A percentile compares a stretch with the other conserved stretches of the same genome.
Evolutionary conservation across 2,888 invertebrate genomes (phyloP).

Genomic region (Eupeodes latifasciatus): DNA sequence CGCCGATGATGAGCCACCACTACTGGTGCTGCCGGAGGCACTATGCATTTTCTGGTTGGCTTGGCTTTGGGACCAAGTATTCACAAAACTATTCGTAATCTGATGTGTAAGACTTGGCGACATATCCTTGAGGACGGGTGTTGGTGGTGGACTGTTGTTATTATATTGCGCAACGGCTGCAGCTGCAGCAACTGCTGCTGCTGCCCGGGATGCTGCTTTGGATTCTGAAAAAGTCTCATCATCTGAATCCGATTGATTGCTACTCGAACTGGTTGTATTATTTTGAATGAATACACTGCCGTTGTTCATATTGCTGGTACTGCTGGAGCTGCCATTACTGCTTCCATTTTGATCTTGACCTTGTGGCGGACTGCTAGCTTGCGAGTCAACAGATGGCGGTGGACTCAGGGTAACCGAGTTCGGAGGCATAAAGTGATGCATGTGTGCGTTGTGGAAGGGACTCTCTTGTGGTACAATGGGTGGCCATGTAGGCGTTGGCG

Average conservation of each 20-base stretch:
- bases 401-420: slow-evolving; percentile 96
- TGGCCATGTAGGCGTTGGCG: slow-evolving; percentile 92
- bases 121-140: slow-evolving; percentile 87
- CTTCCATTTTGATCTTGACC: slow-evolving; percentile 85
- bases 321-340: slow-evolving; percentile 57
- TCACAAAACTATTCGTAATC: slow-evolving; percentile 83
- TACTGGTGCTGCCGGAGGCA: slow-evolving; percentile 73
- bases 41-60: slow-evolving; percentile 79
- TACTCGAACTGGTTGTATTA: slow-evolving; percentile 87
- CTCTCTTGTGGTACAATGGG: slow-evolving; percentile 84
- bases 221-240: slow-evolving; percentile 87
- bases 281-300: slow-evolving; percentile 77
- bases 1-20: slow-evolving; percentile 82
- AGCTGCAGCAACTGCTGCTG: slow-evolving; percentile 78
- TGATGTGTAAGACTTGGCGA: slow-evolving; percentile 83
- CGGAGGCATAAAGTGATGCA: slow-evolving; percentile 90
- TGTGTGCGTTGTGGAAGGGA: slow-evolving; percentile 86
- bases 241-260: slow-evolving; percentile 93
- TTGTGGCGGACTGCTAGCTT: slow-evolving; percentile 94
- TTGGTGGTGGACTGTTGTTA: slow-evolving; percentile 85
- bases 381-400: slow-evolving; percentile 94
- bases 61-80: slow-evolving; percentile 83
- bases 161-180: slow-evolving; percentile 84
- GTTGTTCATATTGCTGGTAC: slow-evolving; percentile 57
- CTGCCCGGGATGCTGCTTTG: slow-evolving; percentile 69